Base-by-base conservation (phyloP, 2,113 vertebrate genomes). In the Entelurus aequoreus region DNA sequence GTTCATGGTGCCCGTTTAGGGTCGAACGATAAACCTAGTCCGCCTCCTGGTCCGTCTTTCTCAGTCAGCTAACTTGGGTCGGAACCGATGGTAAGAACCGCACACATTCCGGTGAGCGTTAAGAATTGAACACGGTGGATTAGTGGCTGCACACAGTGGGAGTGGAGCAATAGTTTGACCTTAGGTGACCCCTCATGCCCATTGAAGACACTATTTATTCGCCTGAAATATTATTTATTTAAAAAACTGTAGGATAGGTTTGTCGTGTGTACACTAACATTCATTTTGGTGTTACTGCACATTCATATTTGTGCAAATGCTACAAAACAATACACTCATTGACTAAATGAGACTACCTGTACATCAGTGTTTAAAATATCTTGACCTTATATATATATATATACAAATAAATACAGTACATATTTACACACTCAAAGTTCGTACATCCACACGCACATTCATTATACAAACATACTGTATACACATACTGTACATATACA, bases 1-100 rank as follows among this genome's bases (percentile, higher is more conserved):
- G 67, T 87, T 88, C 87, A 88, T 88, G 0, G 28, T 61, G 8
- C 60, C 66, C 38, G 54, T 42, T 60, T 50, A 5, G n/a, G 64
- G 7, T 65, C 54, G 16, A 11, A 6, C 3, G 37, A 48, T 11
- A 15, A n/a, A 62, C 42, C 38, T 52, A 46, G 1, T 66, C 50
- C 51, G 1, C 60, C 3, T 73, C 68, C 51, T 11, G 15, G 21
- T 65, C 67, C 35, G 72, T 13, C 21, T 60, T 15, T 5, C 13
- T 44, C 2, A 6, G 28, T 60, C 52, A 13, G 52, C 16, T 40
- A 47, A 9, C 60, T 14, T 16, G 4, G 15, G 28, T 64, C 56
- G 9, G 47, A 54, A 62, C 71, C 69, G 66, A 70, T 67, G 66
- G 6, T 58, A 71, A 54, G 48, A 10, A 54, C n/a, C 19, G 9